phyloP scores from a whole-genome alignment of 1,140 invertebrate species.

The Aphelenchoides fujianensis region DNA sequence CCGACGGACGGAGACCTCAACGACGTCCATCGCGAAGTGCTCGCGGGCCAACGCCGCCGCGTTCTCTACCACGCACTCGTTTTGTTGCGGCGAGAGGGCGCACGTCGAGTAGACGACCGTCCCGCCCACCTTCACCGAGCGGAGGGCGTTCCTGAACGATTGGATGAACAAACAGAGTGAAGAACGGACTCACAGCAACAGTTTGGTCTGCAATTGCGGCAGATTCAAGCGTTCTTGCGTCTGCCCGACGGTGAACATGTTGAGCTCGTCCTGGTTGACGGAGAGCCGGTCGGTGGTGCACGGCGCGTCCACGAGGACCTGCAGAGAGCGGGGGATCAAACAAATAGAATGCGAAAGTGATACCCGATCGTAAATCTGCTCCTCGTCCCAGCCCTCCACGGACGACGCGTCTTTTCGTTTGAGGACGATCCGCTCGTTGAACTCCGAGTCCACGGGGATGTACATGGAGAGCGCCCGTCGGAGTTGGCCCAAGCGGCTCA shows the following conservation, averaged over 20 bases:
- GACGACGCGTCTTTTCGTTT: slow-evolving; percentile 65
- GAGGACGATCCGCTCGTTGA: slow-evolving; percentile 55
- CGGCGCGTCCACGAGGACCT: slow-evolving; percentile 83
- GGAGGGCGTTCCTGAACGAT: slow-evolving; percentile 71
- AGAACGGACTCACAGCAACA: slow-evolving; percentile 75
- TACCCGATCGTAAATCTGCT: slow-evolving; percentile 71
- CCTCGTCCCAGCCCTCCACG: slow-evolving; percentile 67
- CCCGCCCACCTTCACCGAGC: slow-evolving; percentile 71
- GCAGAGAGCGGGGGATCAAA: neutral
- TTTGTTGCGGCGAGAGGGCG: slow-evolving; percentile 87
- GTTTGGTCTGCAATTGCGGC: slow-evolving; percentile 76
- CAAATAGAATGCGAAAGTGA: slow-evolving; percentile 16
- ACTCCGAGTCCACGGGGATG: slow-evolving; percentile 67
- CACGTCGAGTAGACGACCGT: slow-evolving; percentile 92
- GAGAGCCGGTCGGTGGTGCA: slow-evolving; percentile 89
- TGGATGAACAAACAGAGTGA: no score
- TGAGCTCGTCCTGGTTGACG: slow-evolving; percentile 78
- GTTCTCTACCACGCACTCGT: slow-evolving; percentile 88
- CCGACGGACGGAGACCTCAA: slow-evolving; percentile 71
- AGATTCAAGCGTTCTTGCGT: slow-evolving; percentile 78
- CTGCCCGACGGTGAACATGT: slow-evolving; percentile 77
- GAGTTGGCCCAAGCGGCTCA: slow-evolving; percentile 70
- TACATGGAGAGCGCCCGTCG: slow-evolving; percentile 70
- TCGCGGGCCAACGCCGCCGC: slow-evolving; percentile 72
- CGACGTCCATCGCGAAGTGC: slow-evolving; percentile 67